Percentiles rank a stretch among this genome's conserved stretches.
Evolutionary conservation across 2,797 vertebrate genomes (phyloP).

Genomic region (Crocodylus rhombifer): DNA sequence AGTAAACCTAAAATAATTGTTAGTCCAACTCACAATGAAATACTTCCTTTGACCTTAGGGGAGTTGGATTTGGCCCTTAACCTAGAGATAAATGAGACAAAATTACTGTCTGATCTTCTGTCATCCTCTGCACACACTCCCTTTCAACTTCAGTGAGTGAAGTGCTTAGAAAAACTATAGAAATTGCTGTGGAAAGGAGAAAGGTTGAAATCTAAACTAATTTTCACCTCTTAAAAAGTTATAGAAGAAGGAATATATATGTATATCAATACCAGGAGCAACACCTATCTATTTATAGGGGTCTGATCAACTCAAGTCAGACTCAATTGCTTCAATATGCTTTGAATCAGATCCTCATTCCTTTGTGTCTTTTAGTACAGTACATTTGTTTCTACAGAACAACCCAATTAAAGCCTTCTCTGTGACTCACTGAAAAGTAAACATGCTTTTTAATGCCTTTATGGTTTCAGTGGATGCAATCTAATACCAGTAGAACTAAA

Average conservation of each 20-base stretch:
- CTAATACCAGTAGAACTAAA: constrained; percentile 14
- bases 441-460: constrained; percentile 40
- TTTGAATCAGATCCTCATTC: background rate
- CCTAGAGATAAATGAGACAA: accelerated
- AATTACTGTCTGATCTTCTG: background rate
- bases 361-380: constrained; percentile 10
- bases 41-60: background rate
- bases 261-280: background rate
- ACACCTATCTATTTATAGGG: background rate
- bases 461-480: constrained; percentile 43
- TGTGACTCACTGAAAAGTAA: constrained; percentile 65
- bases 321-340: background rate
- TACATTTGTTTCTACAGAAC: constrained; percentile 26
- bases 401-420: constrained; percentile 50
- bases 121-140: background rate
- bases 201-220: background rate
- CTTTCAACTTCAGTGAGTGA: background rate
- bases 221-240: background rate
- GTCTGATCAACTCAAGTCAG: background rate
- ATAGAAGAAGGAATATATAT: background rate
- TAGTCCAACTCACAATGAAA: background rate
- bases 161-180: accelerated
- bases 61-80: background rate
- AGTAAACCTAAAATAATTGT: background rate
- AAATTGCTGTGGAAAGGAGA: background rate